Base-by-base conservation (phyloP, 2,113 vertebrate species). In the Epinephelus cyanopodus region DNA sequence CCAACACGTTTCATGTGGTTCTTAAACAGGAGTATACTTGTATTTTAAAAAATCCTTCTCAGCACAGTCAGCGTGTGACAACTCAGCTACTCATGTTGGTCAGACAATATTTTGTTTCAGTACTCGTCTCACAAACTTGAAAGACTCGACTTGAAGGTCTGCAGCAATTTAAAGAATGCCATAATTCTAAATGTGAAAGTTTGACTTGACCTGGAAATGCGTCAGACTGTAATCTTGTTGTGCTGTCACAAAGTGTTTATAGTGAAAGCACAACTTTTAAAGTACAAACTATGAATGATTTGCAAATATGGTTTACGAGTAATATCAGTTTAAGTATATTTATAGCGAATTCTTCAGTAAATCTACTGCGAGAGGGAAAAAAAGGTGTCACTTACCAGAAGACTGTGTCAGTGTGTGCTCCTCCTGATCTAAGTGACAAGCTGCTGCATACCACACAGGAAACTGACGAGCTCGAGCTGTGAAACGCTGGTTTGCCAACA, bases 361-460 rank as follows among this genome's bases (percentile, higher is more conserved):
- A 78, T 64, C 47, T 75, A 19, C 73, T 42, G 77, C 3, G 29
- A 81, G 65, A 77, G 64, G 63, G 48, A 78, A 77, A 64, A 71
- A 61, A 63, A 72, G 21, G 27, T 85, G 84, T 62, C 57, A 93
- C 94, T 91, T 90, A 94, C 93, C 93, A 88, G 88, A 93, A 86
- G 74, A 54, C 52, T 84, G n/a, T 77, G 62, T 65, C 71, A 70
- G 77, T 84, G 64, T 90, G 90, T 75, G 6, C 81, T 83, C 82
- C 66, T 74, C 50, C 58, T 47, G 89, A 90, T 92, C 87, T 83
- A 79, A 79, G 72, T 87, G 82, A 87, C 73, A 82, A 87, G 11
- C 6, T 7, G 70, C 21, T 82, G 63, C 71, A 81, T 60, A 90
- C 86, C 88, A 85, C 91, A 96, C 95, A 96, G 95, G 95, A 96